Evolutionary conservation across 2,113 vertebrate species (phyloP).

Genomic region (Antennarius striatus): DNA sequence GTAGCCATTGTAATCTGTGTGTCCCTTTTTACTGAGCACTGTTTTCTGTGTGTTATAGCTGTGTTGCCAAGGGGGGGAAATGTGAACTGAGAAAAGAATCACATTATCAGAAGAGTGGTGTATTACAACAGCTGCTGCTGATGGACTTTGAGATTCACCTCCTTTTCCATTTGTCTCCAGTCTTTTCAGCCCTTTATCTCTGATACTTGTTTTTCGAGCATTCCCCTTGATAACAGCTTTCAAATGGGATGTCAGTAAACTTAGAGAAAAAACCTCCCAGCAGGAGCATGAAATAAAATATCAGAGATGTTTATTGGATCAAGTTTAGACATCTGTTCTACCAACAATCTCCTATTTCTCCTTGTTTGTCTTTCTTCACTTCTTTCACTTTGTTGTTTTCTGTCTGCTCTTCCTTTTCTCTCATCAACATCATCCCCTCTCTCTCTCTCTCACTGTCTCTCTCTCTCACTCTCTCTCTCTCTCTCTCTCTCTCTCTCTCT

Average conservation of each 20-base stretch:
- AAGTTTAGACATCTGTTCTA: conserved; percentile 54
- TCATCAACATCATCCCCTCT: conserved; percentile 1
- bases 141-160: conserved; percentile 42
- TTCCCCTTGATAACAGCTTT: conserved; percentile 51
- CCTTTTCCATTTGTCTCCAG: conserved; percentile 45
- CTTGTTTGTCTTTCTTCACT: conserved; percentile 22
- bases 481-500: conserved; percentile 13
- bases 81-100: conserved; percentile 11
- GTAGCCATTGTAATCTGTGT: background rate
- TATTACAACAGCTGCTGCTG: conserved; percentile 25
- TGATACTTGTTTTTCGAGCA: conserved; percentile 42
- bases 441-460: background rate
- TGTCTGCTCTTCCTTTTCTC: background rate
- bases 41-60: conserved; percentile 5
- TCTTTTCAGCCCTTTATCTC: conserved; percentile 41
- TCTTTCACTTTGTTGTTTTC: background rate
- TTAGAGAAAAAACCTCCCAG: conserved; percentile 16
- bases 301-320: conserved; percentile 29
- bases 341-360: conserved; percentile 26
- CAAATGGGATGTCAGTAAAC: conserved; percentile 37
- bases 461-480: conserved; percentile 13
- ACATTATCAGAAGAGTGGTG: conserved; percentile 1
- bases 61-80: conserved; percentile 3
- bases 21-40: background rate
- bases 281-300: conserved; percentile 24